phyloP scores from a whole-genome alignment of 2,113 vertebrate species.

The Bubalus kerabau region DNA sequence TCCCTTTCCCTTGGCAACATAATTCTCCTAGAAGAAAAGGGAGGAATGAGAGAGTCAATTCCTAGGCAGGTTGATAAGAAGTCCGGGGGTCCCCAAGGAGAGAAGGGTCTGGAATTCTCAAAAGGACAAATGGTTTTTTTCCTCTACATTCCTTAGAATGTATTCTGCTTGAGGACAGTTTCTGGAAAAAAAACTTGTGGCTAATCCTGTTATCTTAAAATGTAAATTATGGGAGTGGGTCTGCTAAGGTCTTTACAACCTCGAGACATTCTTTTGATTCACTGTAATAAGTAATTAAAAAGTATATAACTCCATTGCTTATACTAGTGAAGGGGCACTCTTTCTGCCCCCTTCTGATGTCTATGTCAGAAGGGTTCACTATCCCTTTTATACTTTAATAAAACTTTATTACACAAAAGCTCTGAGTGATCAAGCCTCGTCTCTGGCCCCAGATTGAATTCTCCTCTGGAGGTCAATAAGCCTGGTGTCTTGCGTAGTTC shows the following conservation, averaged over 20 bases:
- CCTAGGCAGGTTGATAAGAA: background rate
- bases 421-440: fast-evolving
- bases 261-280: background rate
- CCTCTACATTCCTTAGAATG: background rate
- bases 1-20: background rate
- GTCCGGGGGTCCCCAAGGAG: background rate
- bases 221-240: background rate
- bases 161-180: background rate
- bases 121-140: background rate
- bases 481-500: background rate
- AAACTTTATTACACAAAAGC: background rate
- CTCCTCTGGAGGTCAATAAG: background rate
- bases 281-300: background rate
- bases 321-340: background rate
- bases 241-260: background rate
- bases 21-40: no score
- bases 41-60: background rate
- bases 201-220: background rate
- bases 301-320: background rate
- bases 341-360: background rate
- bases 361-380: fast-evolving
- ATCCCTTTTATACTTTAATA: background rate
- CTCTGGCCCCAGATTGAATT: background rate
- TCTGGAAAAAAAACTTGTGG: background rate
- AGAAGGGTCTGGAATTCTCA: background rate